These are phyloP conservation scores for Lanius collurio DNA, from an alignment of 2,113 vertebrate species.

Conservation along the genomic window DNA sequence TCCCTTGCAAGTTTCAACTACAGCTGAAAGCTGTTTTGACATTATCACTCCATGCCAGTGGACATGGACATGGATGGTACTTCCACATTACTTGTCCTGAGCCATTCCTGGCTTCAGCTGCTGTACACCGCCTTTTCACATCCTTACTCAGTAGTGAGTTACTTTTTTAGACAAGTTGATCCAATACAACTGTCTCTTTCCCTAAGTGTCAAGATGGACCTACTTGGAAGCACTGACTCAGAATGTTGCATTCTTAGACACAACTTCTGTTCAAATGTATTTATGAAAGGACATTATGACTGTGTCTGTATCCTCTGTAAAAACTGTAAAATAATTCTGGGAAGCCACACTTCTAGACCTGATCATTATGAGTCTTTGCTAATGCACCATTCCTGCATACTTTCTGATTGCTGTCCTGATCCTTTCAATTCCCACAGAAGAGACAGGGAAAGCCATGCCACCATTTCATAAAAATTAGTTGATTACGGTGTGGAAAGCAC, in stretches of 20 bases:
- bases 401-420: background rate
- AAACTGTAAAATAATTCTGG: background rate
- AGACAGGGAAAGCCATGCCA: background rate
- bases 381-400: background rate
- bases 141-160: background rate
- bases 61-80: background rate
- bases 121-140: background rate
- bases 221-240: background rate
- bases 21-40: background rate
- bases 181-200: background rate
- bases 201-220: background rate
- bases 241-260: background rate
- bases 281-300: background rate
- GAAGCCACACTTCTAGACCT: background rate
- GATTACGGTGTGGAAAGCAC: constrained; percentile 21
- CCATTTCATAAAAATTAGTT: constrained; percentile 6
- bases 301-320: background rate
- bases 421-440: background rate
- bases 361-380: background rate
- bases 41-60: background rate
- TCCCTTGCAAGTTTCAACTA: background rate
- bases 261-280: background rate
- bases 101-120: background rate
- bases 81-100: background rate
- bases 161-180: background rate